phyloP scores from a whole-genome alignment of 2,888 invertebrate genomes.

The Drosophila picticornis region DNA sequence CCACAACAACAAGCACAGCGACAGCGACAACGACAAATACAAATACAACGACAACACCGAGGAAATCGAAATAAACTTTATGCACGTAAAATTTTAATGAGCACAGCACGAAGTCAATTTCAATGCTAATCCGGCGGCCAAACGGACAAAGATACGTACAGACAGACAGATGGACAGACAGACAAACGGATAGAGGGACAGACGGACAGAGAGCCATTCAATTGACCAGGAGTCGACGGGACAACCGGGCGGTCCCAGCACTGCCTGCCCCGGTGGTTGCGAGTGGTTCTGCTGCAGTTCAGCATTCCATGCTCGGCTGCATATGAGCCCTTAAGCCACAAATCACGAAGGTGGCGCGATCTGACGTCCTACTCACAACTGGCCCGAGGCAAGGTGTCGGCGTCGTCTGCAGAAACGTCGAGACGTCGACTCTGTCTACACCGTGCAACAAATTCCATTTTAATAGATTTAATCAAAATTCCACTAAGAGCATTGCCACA shows the following conservation, averaged over 20 bases:
- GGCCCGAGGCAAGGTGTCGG: slow-evolving; percentile 70
- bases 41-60: slow-evolving; percentile 45
- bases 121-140: slow-evolving; percentile 80
- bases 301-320: slow-evolving; percentile 28
- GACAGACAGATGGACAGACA: slow-evolving; percentile 19
- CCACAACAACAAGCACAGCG: slow-evolving; percentile 16
- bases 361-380: slow-evolving; percentile 76
- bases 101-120: slow-evolving; percentile 80
- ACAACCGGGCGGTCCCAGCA: slow-evolving; percentile 56
- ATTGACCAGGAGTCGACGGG: slow-evolving; percentile 69
- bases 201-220: slow-evolving; percentile 23
- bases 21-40: slow-evolving; percentile 21
- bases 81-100: slow-evolving; percentile 81
- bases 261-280: slow-evolving; percentile 10
- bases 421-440: slow-evolving; percentile 30
- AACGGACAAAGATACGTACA: slow-evolving; percentile 36
- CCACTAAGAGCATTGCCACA: neutral
- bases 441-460: slow-evolving; percentile 33
- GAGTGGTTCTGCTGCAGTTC: slow-evolving; percentile 14
- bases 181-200: slow-evolving; percentile 20
- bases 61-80: slow-evolving; percentile 79
- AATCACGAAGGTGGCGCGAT: slow-evolving; percentile 80
- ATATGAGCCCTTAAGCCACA: slow-evolving; percentile 76
- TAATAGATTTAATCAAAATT: neutral
- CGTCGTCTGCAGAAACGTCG: slow-evolving; percentile 20